Evolutionary conservation across 2,113 vertebrate species (phyloP).

Genomic region (Corydoras maculifer): DNA sequence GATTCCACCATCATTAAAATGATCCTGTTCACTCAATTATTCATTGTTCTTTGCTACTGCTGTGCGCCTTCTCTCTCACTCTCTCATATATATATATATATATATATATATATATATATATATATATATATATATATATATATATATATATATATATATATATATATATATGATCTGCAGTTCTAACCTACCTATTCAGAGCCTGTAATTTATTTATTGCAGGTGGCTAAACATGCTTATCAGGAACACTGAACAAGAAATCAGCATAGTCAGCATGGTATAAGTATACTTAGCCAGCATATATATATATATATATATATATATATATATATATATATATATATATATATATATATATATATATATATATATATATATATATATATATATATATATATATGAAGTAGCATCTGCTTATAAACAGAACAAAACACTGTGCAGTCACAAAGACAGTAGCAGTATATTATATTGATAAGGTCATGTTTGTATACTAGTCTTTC

Average conservation of each 20-base stretch:
- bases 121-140: too few relatives aligned
- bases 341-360: too few relatives aligned
- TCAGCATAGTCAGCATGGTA: slow-evolving; percentile 22
- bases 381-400: background rate
- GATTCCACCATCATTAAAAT: slow-evolving; percentile 65
- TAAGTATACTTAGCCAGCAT: slow-evolving; percentile 33
- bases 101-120: too few relatives aligned
- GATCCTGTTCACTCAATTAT: slow-evolving; percentile 67
- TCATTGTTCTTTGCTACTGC: slow-evolving; percentile 60
- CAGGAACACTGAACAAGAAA: slow-evolving; percentile 28
- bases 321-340: too few relatives aligned
- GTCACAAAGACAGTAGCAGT: slow-evolving; percentile 40
- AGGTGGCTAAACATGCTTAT: slow-evolving; percentile 45
- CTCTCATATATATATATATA: background rate
- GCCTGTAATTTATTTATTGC: slow-evolving; percentile 41
- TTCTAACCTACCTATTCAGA: slow-evolving; percentile 30
- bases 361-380: too few relatives aligned
- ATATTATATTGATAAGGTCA: slow-evolving; percentile 42
- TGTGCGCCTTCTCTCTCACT: slow-evolving; percentile 28
- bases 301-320: slow-evolving; percentile 15
- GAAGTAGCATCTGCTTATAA: slow-evolving; percentile 34
- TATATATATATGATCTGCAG: slow-evolving; percentile 21
- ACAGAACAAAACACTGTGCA: slow-evolving; percentile 26
- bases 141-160: background rate
- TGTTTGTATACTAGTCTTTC: slow-evolving; percentile 12